These are phyloP conservation scores for Spongia lamella DNA, from an alignment of 37 sponge, comb jelly and placozoan genomes.

Conservation along the genomic window DNA sequence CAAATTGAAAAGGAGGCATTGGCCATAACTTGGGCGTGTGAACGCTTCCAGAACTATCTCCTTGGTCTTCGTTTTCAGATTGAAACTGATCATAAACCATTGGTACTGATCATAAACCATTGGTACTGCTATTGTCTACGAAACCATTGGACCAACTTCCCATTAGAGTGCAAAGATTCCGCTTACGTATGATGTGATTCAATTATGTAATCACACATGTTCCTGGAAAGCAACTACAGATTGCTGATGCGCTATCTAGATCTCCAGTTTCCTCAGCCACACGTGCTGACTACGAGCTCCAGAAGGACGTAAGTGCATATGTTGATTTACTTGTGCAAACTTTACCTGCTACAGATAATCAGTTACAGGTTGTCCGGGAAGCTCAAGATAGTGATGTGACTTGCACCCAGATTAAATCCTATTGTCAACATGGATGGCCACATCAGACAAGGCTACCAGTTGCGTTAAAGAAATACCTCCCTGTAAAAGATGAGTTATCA, in stretches of 20 bases:
- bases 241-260: slow-evolving; percentile 21
- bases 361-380: too few species aligned
- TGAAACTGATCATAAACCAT: too few species aligned
- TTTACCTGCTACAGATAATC: slow-evolving; percentile 13
- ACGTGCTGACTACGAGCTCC: not conserved
- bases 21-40: slow-evolving; percentile 18
- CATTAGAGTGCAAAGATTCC: slow-evolving; percentile 19
- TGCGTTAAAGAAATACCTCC: too few species aligned
- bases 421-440: too few species aligned
- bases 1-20: too few species aligned
- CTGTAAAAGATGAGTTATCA: too few species aligned
- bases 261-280: not conserved
- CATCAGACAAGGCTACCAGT: too few species aligned
- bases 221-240: slow-evolving; percentile 27
- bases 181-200: slow-evolving; percentile 26
- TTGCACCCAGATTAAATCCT: too few species aligned
- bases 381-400: too few species aligned
- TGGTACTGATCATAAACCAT: slow-evolving; percentile 22
- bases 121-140: slow-evolving; percentile 4
- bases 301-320: not conserved
- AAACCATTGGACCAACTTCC: slow-evolving; percentile 11
- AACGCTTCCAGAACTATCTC: not conserved
- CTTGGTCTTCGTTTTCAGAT: slow-evolving; percentile 22
- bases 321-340: not conserved
- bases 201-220: slow-evolving; percentile 22